Evolutionary conservation across 2,797 vertebrate species (phyloP).

Genomic region (Anniella stebbinsi): DNA sequence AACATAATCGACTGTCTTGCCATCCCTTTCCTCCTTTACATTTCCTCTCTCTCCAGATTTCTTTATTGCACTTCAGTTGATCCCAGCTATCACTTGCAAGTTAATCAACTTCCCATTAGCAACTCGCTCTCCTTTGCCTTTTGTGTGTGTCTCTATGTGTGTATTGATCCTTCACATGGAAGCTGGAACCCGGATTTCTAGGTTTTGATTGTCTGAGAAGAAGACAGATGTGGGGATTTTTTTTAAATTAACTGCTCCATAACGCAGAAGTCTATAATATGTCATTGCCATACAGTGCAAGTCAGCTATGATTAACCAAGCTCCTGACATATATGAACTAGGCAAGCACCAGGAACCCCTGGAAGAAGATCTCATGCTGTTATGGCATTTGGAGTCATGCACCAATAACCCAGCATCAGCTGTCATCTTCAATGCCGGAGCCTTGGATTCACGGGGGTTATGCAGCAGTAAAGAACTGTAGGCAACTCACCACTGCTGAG

Average conservation of each 20-base stretch:
- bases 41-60: neutral
- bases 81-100: neutral
- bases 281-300: slow-evolving; percentile 16
- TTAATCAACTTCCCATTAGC: slow-evolving; percentile 13
- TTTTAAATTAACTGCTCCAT: slow-evolving; percentile 51
- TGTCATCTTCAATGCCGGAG: slow-evolving; percentile 34
- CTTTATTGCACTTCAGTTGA: neutral
- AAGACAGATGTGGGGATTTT: slow-evolving; percentile 3
- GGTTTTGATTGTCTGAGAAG: slow-evolving; percentile 25
- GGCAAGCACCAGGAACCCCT: slow-evolving; percentile 48
- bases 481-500: slow-evolving; percentile 70
- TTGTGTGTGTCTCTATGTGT: slow-evolving; percentile 9
- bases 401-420: slow-evolving; percentile 57
- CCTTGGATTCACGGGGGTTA: slow-evolving; percentile 62
- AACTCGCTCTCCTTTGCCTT: neutral
- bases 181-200: neutral
- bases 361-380: slow-evolving; percentile 44
- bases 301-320: slow-evolving; percentile 57
- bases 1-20: slow-evolving; percentile 41
- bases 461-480: slow-evolving; percentile 60
- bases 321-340: slow-evolving; percentile 57
- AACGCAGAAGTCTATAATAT: slow-evolving; percentile 29
- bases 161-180: slow-evolving; percentile 13
- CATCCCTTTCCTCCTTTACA: slow-evolving; percentile 30
- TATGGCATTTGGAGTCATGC: slow-evolving; percentile 1